Conservation (phyloP, 2,797 vertebrate species). For the Menidia menidia region DNA sequence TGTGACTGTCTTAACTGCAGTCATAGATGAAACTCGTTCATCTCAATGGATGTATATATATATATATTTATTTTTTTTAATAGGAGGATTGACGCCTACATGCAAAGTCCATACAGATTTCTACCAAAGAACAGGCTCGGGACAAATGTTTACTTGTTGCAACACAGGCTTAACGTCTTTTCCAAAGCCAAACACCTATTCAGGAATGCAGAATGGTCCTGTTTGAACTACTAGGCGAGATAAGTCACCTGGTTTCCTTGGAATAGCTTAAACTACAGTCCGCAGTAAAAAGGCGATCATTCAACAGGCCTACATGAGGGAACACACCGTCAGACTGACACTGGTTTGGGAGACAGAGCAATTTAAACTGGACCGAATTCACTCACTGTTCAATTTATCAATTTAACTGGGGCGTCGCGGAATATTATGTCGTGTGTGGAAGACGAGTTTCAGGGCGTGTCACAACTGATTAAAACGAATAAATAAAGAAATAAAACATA, state of each 20-base stretch:
- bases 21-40: background rate
- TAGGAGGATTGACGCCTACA: background rate
- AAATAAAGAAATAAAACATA: constrained; percentile 5
- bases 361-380: constrained; percentile 12
- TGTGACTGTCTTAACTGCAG: background rate
- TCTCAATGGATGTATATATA: too few relatives aligned
- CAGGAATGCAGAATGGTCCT: constrained; percentile 67
- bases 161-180: constrained; percentile 71
- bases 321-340: constrained; percentile 16
- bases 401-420: background rate
- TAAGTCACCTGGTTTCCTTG: constrained; percentile 12
- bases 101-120: constrained; percentile 19
- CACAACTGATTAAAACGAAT: background rate
- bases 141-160: constrained; percentile 83
- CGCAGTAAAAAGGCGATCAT: constrained; percentile 18
- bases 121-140: constrained; percentile 71
- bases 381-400: background rate
- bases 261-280: constrained; percentile 12
- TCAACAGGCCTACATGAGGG: constrained; percentile 7
- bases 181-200: constrained; percentile 46
- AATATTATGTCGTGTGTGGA: background rate
- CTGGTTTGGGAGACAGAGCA: constrained; percentile 9
- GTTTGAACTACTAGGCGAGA: constrained; percentile 18
- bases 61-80: background rate
- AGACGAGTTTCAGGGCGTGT: too few relatives aligned